These are phyloP conservation scores for Caradrina clavipalpis DNA, from an alignment of 2,888 invertebrate species.

Conservation along the genomic window DNA sequence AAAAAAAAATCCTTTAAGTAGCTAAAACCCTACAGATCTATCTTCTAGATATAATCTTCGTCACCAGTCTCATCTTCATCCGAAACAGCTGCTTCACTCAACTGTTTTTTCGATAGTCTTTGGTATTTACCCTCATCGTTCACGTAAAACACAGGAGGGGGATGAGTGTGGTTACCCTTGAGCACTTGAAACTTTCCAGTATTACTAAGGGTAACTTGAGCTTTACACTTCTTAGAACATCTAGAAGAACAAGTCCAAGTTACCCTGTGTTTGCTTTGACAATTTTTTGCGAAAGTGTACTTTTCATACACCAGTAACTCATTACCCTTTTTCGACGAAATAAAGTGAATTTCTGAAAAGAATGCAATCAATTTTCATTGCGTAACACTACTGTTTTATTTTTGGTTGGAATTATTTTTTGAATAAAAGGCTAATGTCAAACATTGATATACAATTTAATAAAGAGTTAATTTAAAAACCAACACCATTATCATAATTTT, in stretches of 20 bases:
- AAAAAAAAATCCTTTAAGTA: neutral
- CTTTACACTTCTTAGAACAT: conserved; percentile 80
- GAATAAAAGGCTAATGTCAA: conserved; percentile 48
- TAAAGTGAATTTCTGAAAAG: conserved; percentile 83
- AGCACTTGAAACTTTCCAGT: conserved; percentile 73
- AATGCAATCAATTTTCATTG: conserved; percentile 36
- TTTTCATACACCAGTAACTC: conserved; percentile 79
- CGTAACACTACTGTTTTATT: neutral
- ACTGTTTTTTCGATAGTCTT: conserved; percentile 67
- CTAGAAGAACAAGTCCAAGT: conserved; percentile 84
- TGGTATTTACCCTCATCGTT: conserved; percentile 78
- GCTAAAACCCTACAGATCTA: neutral
- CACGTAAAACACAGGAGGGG: conserved; percentile 80
- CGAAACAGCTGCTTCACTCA: conserved; percentile 11
- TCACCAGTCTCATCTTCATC: conserved; percentile 4
- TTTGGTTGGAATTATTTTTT: neutral
- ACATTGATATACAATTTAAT: conserved; percentile 47
- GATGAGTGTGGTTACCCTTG: conserved; percentile 76
- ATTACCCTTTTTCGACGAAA: conserved; percentile 81
- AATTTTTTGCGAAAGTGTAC: conserved; percentile 80
- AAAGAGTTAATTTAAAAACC: conserved; percentile 25
- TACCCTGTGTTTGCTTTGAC: conserved; percentile 72
- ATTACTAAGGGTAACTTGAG: conserved; percentile 76
- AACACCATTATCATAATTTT: conserved; percentile 36
- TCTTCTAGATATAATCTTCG: conserved; percentile 15